A percentile compares a stretch with the other conserved stretches of the same genome.
Evolutionary conservation across 2,888 invertebrate species (phyloP).

Genomic region (Pristionchus japonicus): DNA sequence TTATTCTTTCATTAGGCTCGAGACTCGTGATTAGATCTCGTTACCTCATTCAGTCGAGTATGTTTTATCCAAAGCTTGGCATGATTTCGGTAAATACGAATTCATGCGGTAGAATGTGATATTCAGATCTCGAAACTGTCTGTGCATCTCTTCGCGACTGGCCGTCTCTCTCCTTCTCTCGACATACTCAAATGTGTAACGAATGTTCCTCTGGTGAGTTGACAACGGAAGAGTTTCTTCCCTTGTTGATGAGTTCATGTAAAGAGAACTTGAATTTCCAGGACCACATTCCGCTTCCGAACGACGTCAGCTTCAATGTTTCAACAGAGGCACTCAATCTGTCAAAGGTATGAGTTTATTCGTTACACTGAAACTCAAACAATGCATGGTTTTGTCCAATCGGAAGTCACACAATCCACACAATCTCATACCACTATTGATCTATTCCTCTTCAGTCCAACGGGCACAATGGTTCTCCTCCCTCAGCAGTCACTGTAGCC

Average conservation of each 20-base stretch:
- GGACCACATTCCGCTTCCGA: conserved; percentile 70
- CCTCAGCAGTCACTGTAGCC: neutral
- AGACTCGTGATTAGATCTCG: neutral
- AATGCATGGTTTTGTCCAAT: conserved; percentile 39
- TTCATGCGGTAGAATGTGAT: too few species aligned
- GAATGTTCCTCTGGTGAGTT: conserved; percentile 62
- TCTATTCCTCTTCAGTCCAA: too few species aligned
- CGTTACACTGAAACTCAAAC: neutral
- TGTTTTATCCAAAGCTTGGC: too few species aligned
- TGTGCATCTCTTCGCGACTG: conserved; percentile 64
- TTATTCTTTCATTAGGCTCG: too few species aligned
- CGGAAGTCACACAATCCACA: too few species aligned
- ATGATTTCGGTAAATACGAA: too few species aligned
- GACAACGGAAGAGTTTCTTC: neutral
- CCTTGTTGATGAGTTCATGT: neutral
- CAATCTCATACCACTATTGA: too few species aligned
- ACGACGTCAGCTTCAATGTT: conserved; percentile 71
- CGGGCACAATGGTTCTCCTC: too few species aligned
- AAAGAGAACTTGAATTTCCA: neutral
- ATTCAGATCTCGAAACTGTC: conserved; percentile 61
- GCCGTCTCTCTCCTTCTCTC: conserved; percentile 44
- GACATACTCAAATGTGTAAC: conserved; percentile 73
- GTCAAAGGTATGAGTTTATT: conserved; percentile 55
- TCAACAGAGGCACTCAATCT: conserved; percentile 63
- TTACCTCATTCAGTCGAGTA: neutral